Percentiles rank a stretch among this genome's conserved stretches.
Evolutionary conservation across 2,797 vertebrate species (phyloP).

Genomic region (Threskiornis aethiopicus): DNA sequence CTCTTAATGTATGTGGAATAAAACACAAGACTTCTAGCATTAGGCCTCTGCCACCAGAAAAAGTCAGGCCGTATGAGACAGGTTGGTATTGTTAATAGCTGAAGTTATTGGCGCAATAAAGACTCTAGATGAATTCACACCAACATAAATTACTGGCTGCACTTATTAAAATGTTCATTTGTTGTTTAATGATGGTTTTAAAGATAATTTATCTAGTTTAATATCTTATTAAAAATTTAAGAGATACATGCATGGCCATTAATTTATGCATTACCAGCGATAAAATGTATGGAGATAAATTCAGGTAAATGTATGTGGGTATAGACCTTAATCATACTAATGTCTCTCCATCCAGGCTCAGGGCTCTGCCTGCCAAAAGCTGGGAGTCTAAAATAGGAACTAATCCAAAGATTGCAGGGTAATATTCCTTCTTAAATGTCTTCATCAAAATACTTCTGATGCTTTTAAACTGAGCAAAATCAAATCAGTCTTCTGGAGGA

Average conservation of each 20-base stretch:
- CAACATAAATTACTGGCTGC: neutral
- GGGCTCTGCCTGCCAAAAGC: neutral
- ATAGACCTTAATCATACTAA: neutral
- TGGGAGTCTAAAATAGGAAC: neutral
- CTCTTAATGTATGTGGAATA: neutral
- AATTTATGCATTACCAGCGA: neutral
- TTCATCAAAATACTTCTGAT: neutral
- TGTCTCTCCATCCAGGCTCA: neutral
- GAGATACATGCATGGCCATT: neutral
- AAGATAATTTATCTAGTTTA: neutral
- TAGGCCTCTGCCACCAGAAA: neutral
- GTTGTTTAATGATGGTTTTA: conserved; percentile 12
- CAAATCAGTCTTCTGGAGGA: neutral
- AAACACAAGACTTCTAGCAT: neutral
- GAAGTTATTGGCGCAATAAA: rapidly evolving
- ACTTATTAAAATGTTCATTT: conserved; percentile 6
- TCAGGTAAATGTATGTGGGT: neutral
- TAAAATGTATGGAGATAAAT: neutral
- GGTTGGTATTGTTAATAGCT: neutral
- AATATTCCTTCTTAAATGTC: neutral
- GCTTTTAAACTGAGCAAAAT: neutral
- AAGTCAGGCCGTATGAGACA: neutral
- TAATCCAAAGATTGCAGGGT: neutral
- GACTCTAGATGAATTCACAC: neutral
- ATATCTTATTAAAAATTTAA: neutral